These are phyloP conservation scores for Urocyon cinereoargenteus DNA, from an alignment of 2,797 vertebrate species.

Conservation along the genomic window DNA sequence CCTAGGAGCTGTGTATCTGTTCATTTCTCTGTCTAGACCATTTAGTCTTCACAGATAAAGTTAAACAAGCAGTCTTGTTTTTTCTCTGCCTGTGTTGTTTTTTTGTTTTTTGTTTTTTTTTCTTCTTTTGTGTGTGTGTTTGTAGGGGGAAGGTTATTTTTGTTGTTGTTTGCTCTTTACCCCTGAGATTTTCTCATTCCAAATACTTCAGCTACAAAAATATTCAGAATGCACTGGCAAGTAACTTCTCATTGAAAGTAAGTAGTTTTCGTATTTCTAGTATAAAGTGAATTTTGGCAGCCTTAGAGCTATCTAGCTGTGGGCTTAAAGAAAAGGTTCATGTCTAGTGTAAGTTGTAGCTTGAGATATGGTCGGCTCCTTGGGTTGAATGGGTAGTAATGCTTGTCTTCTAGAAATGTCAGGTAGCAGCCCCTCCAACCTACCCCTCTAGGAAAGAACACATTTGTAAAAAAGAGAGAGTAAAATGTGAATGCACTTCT, in stretches of 20 bases:
- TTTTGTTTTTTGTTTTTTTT: too few relatives aligned
- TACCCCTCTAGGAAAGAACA: neutral
- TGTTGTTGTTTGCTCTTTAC: neutral
- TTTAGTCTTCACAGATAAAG: neutral
- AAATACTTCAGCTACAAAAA: slow-evolving; percentile 36
- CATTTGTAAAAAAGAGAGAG: neutral
- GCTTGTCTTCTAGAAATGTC: neutral
- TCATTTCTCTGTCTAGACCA: neutral
- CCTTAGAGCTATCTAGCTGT: neutral
- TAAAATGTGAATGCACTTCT: neutral
- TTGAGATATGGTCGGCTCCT: neutral
- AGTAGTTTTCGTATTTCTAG: neutral
- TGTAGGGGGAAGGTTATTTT: neutral
- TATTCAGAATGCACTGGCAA: neutral
- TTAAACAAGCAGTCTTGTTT: neutral
- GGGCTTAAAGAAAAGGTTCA: neutral
- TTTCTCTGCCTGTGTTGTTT: neutral
- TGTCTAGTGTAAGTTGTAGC: neutral
- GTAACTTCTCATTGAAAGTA: slow-evolving; percentile 5
- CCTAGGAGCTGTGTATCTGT: neutral
- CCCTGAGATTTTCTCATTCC: neutral
- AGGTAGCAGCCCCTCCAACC: neutral
- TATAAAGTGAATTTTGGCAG: neutral
- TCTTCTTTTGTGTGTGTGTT: too few relatives aligned
- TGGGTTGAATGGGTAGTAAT: neutral